phyloP scores from a whole-genome alignment of 2,888 invertebrate genomes.

The Artemia sinica region DNA sequence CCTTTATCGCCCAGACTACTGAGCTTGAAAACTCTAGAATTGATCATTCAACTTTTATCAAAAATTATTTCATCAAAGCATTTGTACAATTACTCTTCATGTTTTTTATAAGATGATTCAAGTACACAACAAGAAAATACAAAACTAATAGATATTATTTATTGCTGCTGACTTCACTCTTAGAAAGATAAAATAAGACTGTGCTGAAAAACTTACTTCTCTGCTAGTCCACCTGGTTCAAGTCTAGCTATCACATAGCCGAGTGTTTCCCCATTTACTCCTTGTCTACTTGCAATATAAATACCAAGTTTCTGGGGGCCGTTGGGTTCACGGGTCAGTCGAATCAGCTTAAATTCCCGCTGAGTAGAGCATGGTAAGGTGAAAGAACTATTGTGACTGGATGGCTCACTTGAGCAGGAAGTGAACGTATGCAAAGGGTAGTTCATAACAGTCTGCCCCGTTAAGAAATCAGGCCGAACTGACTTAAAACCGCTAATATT shows the following conservation, averaged over 20 bases:
- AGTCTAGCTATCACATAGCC: constrained; percentile 29
- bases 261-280: constrained; percentile 20
- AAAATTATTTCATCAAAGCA: too few species aligned
- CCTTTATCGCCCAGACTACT: too few species aligned
- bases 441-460: constrained; percentile 3
- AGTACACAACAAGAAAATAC: too few species aligned
- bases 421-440: not conserved
- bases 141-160: too few species aligned
- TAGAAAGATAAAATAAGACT: not conserved
- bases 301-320: constrained; percentile 42
- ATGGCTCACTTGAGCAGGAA: not conserved
- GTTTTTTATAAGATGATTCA: too few species aligned
- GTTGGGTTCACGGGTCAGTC: constrained; percentile 47
- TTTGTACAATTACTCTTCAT: too few species aligned
- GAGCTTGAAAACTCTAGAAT: too few species aligned
- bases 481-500: not conserved
- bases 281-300: constrained; percentile 45
- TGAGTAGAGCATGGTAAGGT: not conserved
- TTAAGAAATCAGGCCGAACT: not conserved
- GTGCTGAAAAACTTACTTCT: constrained; percentile 31
- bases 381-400: not conserved
- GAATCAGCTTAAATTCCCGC: constrained; percentile 33
- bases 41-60: too few species aligned
- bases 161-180: too few species aligned
- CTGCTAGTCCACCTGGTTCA: constrained; percentile 45